Evolutionary conservation across 2,888 invertebrate species (phyloP).

Genomic region (Molorchus minor): DNA sequence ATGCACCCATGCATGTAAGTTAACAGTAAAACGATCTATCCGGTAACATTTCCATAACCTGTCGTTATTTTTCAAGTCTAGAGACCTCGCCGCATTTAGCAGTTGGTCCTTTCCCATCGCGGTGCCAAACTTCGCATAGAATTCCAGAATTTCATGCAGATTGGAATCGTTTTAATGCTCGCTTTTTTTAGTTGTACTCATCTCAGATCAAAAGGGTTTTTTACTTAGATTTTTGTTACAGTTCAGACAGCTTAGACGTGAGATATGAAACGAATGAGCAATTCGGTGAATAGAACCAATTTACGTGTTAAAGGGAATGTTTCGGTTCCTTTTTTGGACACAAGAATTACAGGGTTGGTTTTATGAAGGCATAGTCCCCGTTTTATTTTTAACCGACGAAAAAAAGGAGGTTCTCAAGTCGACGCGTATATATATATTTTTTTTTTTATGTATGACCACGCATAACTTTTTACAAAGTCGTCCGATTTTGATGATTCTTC

Average conservation of each 20-base stretch:
- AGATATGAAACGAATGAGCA: no score
- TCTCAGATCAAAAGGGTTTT: not conserved
- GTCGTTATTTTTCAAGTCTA: conserved; percentile 10
- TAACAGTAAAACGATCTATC: not conserved
- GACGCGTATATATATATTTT: no score
- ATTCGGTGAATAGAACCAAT: no score
- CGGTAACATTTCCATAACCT: conserved; percentile 6
- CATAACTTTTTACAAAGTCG: no score
- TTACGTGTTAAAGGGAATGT: no score
- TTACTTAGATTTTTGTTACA: not conserved
- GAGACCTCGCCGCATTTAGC: conserved; percentile 9
- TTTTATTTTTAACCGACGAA: no score
- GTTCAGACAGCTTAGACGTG: not conserved
- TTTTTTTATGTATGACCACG: no score
- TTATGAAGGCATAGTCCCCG: no score
- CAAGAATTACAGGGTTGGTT: no score
- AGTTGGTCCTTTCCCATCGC: conserved; percentile 14
- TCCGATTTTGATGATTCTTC: no score
- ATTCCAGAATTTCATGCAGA: conserved; percentile 1
- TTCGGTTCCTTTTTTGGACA: no score
- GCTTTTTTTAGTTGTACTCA: not conserved
- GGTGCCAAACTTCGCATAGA: not conserved
- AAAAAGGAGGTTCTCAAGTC: no score
- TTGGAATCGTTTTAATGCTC: conserved; percentile 1
- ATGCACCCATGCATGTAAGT: not conserved